Base-by-base conservation (phyloP, 2,113 vertebrate species). In the Sula dactylatra region DNA sequence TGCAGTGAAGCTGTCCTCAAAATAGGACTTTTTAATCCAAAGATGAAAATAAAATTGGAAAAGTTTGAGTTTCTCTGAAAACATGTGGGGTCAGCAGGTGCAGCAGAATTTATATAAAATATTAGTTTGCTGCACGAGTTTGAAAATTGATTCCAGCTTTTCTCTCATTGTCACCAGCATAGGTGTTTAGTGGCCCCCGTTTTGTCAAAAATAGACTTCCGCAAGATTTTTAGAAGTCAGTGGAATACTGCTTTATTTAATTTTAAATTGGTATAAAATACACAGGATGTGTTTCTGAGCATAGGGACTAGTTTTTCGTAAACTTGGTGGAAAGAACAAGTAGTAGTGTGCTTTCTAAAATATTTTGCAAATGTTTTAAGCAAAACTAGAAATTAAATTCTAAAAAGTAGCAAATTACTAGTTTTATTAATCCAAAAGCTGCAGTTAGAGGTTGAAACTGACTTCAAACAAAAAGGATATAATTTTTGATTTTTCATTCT, bases 101-200 rank as follows among this genome's bases (percentile, higher is more conserved):
- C 34, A 52, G 78, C 70, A 69, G 79, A 42, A 16, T 31, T 76
- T 44, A 18, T 32, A 18, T 20, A 5, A 31, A 64, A 74, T 26
- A 4, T 12, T 27, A 9, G 5, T 44, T 74, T 50, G 55, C 52
- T 78, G 69, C 55, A n/a, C 0, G 0, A 18, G 44, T 62, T 73
- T 65, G 54, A 12, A 42, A 73, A 34, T 7, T 22, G 66, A 2
- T 83, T 61, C 8, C 76, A 70, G 42, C 45, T 71, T 26, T 67
- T 65, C 17, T 54, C 18, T 14, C 17, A 5, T 42, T 66, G 45
- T 31, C 44, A 17, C 34, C 52, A 72, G 64, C 27, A 9, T 5
- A 59, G 55, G 29, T 36, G 69, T 62, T 73, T 20, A 40, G 13
- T 22, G 22, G 61, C 34, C 26, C 40, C 24, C 3, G 9, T 44